Base-by-base conservation (phyloP, 2,113 vertebrate species). In the Psephotus haematonotus region DNA sequence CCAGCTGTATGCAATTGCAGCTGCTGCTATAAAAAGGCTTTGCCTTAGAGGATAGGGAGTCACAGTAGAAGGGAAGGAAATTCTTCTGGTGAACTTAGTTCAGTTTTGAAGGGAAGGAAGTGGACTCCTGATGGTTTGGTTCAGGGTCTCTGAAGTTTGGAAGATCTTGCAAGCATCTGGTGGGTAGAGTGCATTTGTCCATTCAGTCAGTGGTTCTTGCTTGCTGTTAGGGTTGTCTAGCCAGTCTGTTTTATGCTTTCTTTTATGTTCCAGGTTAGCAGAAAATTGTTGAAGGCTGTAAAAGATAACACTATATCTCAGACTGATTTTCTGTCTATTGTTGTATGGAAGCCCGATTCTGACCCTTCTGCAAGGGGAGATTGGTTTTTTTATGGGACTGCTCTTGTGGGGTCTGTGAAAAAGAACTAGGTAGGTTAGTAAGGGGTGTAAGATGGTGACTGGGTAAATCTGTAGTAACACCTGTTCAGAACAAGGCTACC, bases 11-110 rank as follows among this genome's bases (percentile, higher is more conserved):
- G 91, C 88, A 94, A 87, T 89, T 96, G 96, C 92, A 91, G 83
- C 96, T 97, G 96, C 86, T 93, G 92, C 96, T 97, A 96, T 93
- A 93, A 96, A 97, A 96, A 96, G 92, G 81, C 72, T 92, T 95
- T 96, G 91, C 95, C 81, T 85, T 72, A 63, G 70, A 55, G 57
- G 76, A 76, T 43, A 92, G 49, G 52, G 92, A 95, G 90, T 94
- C 92, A 68, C 3, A 69, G 11, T 59, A 10, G 63, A 96, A 76
- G 53, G 93, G 96, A 94, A 97, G 96, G 96, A 97, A 96, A 88
- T 96, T 94, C 77, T 94, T 78, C 49, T 89, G 43, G 49, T 93
- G 86, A 91, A 17, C 83, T 91, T 77, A 57, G 79, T 46, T 85
- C 31, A 39, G 62, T 86, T 96, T 72, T 92, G 74, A 91, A 72